Evolutionary conservation across 2,797 vertebrate species (phyloP), one percentile per base, ranked within the genome.

Genomic region (Botia almorhae): DNA sequence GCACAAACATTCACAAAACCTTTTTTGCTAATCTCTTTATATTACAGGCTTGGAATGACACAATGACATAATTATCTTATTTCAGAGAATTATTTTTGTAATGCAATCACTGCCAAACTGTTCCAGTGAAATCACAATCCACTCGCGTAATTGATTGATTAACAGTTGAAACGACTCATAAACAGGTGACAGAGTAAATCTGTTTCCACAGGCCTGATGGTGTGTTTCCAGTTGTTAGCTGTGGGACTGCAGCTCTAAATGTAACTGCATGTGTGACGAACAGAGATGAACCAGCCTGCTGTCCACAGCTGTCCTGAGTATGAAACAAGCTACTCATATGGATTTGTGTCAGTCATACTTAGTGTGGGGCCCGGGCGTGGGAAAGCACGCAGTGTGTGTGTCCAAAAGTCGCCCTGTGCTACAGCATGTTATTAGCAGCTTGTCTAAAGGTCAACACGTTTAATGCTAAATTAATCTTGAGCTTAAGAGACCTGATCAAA

Each of bases 401-500:
- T 77, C 75, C 64, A 56, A 21, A 76, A 76, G 67, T 21, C 0
- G 4, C 7, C 50, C 51, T 36, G 29, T 56, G 36, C 16, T 58
- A 5, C 7, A 43, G 64, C 33, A 8, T 58, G 21, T 68, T 76
- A 33, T 58, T 58, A 77, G 64, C 36, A 13, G 21, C 64, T 58
- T 26, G 16, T 69, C 51, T 46, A 19, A 16, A 69, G 16, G 64
- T 76, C 33, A 58, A 56, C 33, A 76, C 0, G 36, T 69, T 77
- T 13, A 48, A 26, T n/a, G 17, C 16, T 21, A 76, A 76, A 56
- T 2, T 88, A 83, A 87, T 85, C 82, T 82, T 33, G 72, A 83
- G 68, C 63, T 81, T 51, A 11, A 51, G 13, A 16, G 70, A 80
- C 84, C 87, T 89, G 87, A 89, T 89, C 85, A 87, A 91, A 91